phyloP scores from a whole-genome alignment of 2,797 vertebrate genomes.

The Heterohyrax brucei region DNA sequence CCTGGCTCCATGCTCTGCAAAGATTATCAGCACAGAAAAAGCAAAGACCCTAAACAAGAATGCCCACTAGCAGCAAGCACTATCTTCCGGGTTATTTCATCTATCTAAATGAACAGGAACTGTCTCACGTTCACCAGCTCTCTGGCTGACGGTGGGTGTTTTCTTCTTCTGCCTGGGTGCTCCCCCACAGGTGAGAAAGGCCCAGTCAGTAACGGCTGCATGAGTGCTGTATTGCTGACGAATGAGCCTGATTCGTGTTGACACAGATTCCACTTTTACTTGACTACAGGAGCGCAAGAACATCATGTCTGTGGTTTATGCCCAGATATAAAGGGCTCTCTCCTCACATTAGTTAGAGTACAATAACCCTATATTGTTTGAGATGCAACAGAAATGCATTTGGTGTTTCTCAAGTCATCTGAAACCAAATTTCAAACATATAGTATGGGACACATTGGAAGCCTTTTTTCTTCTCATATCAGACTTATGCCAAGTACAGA shows the following conservation, averaged over 20 bases:
- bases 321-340: slow-evolving; percentile 62
- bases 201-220: not conserved
- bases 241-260: slow-evolving; percentile 63
- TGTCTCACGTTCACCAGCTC: not conserved
- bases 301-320: slow-evolving; percentile 53
- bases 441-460: slow-evolving; percentile 42
- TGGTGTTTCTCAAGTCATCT: slow-evolving; percentile 68
- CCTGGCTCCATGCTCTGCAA: slow-evolving; percentile 40
- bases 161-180: slow-evolving; percentile 63
- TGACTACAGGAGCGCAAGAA: slow-evolving; percentile 37
- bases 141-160: not conserved
- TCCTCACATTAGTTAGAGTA: slow-evolving; percentile 1
- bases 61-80: not conserved
- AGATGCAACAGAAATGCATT: slow-evolving; percentile 30
- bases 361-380: slow-evolving; percentile 44
- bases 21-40: slow-evolving; percentile 51
- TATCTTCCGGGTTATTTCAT: not conserved
- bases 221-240: not conserved
- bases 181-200: not conserved
- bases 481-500: slow-evolving; percentile 52
- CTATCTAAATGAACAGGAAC: not conserved
- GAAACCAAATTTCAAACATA: slow-evolving; percentile 64
- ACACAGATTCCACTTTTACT: slow-evolving; percentile 62
- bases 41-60: not conserved
- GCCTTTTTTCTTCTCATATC: slow-evolving; percentile 61